Evolutionary conservation across 2,797 vertebrate genomes (phyloP).

Genomic region (Phrynocephalus vlangalii): DNA sequence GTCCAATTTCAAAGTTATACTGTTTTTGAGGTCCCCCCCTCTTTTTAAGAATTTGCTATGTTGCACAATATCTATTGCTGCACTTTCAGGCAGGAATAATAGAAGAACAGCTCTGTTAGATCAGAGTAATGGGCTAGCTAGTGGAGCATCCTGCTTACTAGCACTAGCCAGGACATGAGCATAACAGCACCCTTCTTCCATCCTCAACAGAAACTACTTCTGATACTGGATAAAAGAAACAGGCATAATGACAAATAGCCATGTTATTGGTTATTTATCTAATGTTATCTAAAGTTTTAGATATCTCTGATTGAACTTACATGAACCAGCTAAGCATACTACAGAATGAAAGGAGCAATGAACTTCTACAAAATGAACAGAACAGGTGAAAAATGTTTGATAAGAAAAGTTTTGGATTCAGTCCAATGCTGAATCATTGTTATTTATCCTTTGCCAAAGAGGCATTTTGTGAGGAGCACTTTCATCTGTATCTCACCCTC

Average conservation of each 20-base stretch:
- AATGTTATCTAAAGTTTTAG: conserved; percentile 3
- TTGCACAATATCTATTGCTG: no score
- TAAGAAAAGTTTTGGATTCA: not conserved
- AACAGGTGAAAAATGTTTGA: not conserved
- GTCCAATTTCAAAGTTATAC: no score
- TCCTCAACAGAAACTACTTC: no score
- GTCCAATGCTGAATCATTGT: not conserved
- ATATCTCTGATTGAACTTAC: conserved; percentile 5
- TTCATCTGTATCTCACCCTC: not conserved
- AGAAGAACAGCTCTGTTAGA: not conserved
- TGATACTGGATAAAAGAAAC: not conserved
- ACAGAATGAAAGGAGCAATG: not conserved
- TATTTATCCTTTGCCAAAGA: conserved; percentile 26
- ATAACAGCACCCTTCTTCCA: no score
- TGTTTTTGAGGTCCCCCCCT: no score
- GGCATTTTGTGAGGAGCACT: not conserved
- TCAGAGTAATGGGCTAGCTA: not conserved
- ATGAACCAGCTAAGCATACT: conserved; percentile 10
- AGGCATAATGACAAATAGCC: not conserved
- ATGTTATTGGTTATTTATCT: no score
- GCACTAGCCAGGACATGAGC: not conserved
- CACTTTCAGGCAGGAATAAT: not conserved
- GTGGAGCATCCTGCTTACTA: not conserved
- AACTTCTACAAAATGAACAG: conserved; percentile 2
- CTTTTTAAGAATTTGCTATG: no score